Percentiles rank a stretch among this genome's conserved stretches.
phyloP scores from a whole-genome alignment of 2,888 invertebrate genomes.

The Chrysolina haemoptera region DNA sequence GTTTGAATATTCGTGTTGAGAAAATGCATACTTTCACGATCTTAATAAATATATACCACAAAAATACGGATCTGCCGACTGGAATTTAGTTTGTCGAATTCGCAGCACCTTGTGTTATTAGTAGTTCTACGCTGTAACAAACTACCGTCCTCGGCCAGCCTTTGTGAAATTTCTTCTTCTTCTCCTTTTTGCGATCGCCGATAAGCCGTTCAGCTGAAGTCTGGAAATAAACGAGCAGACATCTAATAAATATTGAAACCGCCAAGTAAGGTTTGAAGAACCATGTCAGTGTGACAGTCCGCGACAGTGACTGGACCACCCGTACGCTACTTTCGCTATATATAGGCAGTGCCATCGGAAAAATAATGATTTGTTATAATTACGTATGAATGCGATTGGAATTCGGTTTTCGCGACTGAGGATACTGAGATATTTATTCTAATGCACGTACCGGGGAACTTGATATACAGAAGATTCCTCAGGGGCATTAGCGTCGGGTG shows the following conservation, averaged over 20 bases:
- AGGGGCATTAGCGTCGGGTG: too few species aligned
- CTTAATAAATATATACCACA: not conserved
- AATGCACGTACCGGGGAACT: not conserved
- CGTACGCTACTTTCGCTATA: conserved; percentile 50
- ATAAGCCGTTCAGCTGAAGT: conserved; percentile 48
- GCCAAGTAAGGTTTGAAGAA: conserved; percentile 67
- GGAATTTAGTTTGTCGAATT: conserved; percentile 57
- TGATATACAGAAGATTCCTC: not conserved
- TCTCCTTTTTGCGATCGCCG: conserved; percentile 51
- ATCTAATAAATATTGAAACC: conserved; percentile 63
- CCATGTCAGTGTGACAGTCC: conserved; percentile 66
- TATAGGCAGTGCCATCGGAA: conserved; percentile 17
- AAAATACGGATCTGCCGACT: conserved; percentile 35
- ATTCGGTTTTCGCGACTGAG: not conserved
- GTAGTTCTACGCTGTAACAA: conserved; percentile 59
- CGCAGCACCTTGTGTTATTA: conserved; percentile 59
- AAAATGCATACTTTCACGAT: not conserved
- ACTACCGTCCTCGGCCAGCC: conserved; percentile 54
- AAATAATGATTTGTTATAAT: conserved; percentile 26
- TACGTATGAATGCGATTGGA: conserved; percentile 23
- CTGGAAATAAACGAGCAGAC: conserved; percentile 57
- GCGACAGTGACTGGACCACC: conserved; percentile 63
- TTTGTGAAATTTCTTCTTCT: conserved; percentile 51
- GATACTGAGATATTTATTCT: conserved; percentile 5
- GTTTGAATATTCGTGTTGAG: not conserved